Conservation (phyloP, 2,888 invertebrate species). For the Cheilosia variabilis region DNA sequence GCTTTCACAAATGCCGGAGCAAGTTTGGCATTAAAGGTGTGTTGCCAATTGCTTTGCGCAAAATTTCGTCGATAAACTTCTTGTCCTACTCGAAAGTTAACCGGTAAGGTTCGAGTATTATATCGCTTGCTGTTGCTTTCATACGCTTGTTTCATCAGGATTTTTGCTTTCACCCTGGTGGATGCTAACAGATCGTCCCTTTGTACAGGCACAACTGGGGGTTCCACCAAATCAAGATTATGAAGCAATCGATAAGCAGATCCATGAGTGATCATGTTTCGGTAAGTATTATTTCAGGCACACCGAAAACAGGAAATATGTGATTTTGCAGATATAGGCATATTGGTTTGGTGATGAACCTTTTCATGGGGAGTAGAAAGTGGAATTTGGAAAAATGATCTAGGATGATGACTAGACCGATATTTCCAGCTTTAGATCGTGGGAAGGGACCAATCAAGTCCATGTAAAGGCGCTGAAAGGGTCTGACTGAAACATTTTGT, state of each 20-base stretch:
- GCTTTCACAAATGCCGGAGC: no score
- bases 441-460: conserved; percentile 48
- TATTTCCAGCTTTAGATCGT: conserved; percentile 24
- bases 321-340: conserved; percentile 17
- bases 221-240: no score
- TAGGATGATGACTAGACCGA: conserved; percentile 23
- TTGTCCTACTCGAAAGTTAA: conserved; percentile 26
- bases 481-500: no score
- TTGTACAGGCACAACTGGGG: no score
- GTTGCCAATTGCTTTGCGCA: no score
- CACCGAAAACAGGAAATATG: no score
- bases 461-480: conserved; percentile 43
- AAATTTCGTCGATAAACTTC: conserved; percentile 36
- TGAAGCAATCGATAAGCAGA: no score
- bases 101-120: conserved; percentile 22
- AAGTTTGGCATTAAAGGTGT: conserved; percentile 45
- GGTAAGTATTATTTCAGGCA: no score
- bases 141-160: neutral
- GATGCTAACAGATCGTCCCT: no score
- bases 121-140: conserved; percentile 25
- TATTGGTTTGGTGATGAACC: conserved; percentile 24
- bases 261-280: no score
- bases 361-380: conserved; percentile 47
- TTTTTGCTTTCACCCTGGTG: no score
- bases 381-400: conserved; percentile 51